Conservation (phyloP, 1,140 invertebrate genomes). For the Eubasilissa regina region DNA sequence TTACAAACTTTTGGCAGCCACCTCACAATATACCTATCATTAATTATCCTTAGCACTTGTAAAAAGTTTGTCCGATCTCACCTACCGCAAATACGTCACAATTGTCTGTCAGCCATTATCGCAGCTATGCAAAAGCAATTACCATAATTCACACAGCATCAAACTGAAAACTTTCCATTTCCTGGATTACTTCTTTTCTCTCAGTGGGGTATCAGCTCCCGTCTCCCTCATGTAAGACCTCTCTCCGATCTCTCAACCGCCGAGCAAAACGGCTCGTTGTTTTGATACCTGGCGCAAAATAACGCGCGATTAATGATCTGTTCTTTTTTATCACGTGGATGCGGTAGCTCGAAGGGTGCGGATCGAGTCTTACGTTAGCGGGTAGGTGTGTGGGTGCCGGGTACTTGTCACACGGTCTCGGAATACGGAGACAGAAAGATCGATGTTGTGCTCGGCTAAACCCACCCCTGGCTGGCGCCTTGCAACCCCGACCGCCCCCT, state of each 20-base stretch:
- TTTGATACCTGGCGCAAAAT: neutral
- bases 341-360: neutral
- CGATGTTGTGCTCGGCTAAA: constrained; percentile 57
- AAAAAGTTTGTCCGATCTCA: too few species aligned
- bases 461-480: constrained; percentile 18
- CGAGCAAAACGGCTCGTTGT: constrained; percentile 1
- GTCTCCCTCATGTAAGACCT: neutral
- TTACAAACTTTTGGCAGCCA: too few species aligned
- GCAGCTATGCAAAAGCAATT: constrained; percentile 52
- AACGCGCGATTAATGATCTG: neutral
- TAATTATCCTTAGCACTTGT: too few species aligned
- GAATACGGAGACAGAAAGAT: constrained; percentile 59
- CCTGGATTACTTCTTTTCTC: constrained; percentile 55
- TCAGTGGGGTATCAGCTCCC: constrained; percentile 6
- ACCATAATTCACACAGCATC: constrained; percentile 53
- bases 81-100: too few species aligned
- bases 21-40: too few species aligned
- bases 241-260: neutral
- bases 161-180: constrained; percentile 55
- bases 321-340: constrained; percentile 16
- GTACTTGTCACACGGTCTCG: constrained; percentile 57
- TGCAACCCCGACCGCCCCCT: constrained; percentile 3
- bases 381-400: neutral
- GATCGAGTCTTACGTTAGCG: neutral
- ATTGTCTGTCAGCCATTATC: neutral